These are phyloP conservation scores for Idaea aversata DNA, from an alignment of 2,888 invertebrate species.

Conservation along the genomic window DNA sequence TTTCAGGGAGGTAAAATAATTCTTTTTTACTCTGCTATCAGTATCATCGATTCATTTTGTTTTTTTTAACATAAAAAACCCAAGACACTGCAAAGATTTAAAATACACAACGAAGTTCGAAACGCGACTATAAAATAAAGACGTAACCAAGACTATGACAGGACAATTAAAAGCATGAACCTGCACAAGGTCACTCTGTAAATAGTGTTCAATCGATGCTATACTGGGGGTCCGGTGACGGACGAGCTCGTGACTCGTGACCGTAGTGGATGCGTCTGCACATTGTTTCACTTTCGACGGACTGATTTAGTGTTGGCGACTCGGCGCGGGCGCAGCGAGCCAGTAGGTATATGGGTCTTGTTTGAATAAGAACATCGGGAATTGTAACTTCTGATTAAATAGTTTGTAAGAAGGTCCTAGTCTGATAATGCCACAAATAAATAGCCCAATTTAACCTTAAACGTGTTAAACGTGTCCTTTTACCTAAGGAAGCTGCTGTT, in stretches of 20 bases:
- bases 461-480: too few species aligned
- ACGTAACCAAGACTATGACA: constrained; percentile 11
- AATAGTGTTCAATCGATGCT: constrained; percentile 19
- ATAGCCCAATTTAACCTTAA: too few species aligned
- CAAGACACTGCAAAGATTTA: too few species aligned
- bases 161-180: constrained; percentile 23
- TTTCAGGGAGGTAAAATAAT: too few species aligned
- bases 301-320: constrained; percentile 28
- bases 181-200: constrained; percentile 19
- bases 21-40: too few species aligned
- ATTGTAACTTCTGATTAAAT: not conserved
- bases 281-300: constrained; percentile 47
- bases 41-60: too few species aligned
- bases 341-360: constrained; percentile 29
- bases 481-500: too few species aligned
- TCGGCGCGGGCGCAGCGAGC: constrained; percentile 14
- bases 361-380: not conserved
- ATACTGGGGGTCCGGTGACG: constrained; percentile 50
- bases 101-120: too few species aligned
- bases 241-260: constrained; percentile 52
- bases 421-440: too few species aligned
- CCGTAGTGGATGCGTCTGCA: constrained; percentile 27
- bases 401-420: too few species aligned
- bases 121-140: not conserved
- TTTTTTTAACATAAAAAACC: too few species aligned